These are phyloP conservation scores for Pentalonia nigronervosa DNA, from an alignment of 1,140 invertebrate species.

Conservation along the genomic window DNA sequence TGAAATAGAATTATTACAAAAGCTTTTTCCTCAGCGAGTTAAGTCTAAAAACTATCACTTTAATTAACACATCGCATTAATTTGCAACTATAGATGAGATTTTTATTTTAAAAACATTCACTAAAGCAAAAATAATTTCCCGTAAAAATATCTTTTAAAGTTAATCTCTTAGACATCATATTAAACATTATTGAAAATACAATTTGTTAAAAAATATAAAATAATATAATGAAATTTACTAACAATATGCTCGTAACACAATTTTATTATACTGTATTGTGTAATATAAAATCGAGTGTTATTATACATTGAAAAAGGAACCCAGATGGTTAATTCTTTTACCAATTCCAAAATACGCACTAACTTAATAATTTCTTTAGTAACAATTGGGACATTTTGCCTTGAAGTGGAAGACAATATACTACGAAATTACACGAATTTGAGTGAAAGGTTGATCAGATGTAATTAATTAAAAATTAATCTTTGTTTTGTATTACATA, in stretches of 20 bases:
- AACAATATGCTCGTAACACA: not conserved
- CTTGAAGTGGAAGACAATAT: not conserved
- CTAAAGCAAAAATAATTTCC: not conserved
- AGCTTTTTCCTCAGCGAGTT: not conserved
- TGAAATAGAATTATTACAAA: not conserved
- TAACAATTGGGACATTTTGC: not conserved
- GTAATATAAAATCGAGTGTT: not conserved
- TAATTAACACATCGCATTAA: not conserved
- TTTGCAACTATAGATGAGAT: not conserved
- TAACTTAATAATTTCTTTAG: not conserved
- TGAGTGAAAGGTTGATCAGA: not conserved
- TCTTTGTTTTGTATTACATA: not conserved
- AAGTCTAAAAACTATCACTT: not conserved
- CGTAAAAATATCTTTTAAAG: not conserved
- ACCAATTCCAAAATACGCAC: not conserved
- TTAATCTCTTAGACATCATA: not conserved
- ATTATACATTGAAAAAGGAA: not conserved
- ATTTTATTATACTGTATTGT: not conserved
- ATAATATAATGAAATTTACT: not conserved
- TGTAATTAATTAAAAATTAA: not conserved
- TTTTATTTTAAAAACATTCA: not conserved
- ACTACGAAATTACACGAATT: not conserved
- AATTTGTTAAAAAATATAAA: not conserved
- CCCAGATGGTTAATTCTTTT: not conserved
- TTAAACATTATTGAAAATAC: not conserved